Evolutionary conservation across 2,888 invertebrate species (phyloP).

Genomic region (Temnothorax rugatulus): DNA sequence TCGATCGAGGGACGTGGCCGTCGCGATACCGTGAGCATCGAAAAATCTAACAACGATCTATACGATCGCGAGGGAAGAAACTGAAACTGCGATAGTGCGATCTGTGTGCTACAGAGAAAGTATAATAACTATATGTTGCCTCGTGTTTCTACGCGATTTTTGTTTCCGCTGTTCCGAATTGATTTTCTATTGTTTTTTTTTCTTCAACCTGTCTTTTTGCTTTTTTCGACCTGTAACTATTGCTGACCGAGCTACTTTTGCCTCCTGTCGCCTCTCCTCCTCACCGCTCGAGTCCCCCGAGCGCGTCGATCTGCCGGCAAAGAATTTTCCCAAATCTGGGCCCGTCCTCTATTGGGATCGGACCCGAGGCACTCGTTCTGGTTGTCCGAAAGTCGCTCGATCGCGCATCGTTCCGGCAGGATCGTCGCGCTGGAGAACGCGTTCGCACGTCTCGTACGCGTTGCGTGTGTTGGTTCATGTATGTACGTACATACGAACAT

Average conservation of each 20-base stretch:
- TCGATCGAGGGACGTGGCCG: constrained; percentile 63
- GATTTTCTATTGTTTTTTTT: constrained; percentile 51
- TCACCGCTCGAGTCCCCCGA: constrained; percentile 62
- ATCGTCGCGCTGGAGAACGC: constrained; percentile 68
- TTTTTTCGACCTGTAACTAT: constrained; percentile 50
- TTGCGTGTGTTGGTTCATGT: constrained; percentile 66
- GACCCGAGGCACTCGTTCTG: constrained; percentile 57
- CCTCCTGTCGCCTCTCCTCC: constrained; percentile 72
- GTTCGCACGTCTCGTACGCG: constrained; percentile 70
- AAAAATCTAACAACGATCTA: constrained; percentile 63
- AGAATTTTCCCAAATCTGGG: constrained; percentile 55
- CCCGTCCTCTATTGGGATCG: constrained; percentile 44
- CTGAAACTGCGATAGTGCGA: constrained; percentile 60
- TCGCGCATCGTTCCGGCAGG: constrained; percentile 57
- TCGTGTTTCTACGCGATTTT: constrained; percentile 68
- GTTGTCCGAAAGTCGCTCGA: constrained; percentile 51
- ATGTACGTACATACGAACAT: constrained; percentile 71
- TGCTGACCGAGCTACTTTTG: constrained; percentile 67
- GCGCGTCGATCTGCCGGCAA: constrained; percentile 66
- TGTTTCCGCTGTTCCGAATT: constrained; percentile 57
- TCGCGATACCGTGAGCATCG: constrained; percentile 69
- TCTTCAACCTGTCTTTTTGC: constrained; percentile 59
- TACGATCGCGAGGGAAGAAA: constrained; percentile 69
- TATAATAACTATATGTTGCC: constrained; percentile 53
- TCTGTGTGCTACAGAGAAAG: constrained; percentile 62